Conservation (phyloP, 1,140 invertebrate genomes). For the Heliconius hermathena region DNA sequence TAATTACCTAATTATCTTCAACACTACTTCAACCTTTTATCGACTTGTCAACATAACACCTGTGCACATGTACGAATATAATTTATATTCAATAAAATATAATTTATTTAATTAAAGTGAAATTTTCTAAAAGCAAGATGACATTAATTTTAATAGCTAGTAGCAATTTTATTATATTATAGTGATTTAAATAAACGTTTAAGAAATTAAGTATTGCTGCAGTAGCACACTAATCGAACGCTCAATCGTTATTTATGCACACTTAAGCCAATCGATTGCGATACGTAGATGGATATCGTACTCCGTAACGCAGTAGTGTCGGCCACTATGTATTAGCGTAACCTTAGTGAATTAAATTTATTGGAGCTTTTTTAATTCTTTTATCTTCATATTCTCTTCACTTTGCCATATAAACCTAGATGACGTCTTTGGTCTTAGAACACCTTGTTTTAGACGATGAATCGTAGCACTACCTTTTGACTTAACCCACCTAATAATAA, state of each 20-base stretch:
- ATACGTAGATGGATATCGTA: slow-evolving; percentile 47
- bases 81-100: not conserved
- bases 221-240: slow-evolving; percentile 28
- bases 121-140: not conserved
- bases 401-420: no score
- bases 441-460: no score
- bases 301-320: slow-evolving; percentile 68
- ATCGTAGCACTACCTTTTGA: not conserved
- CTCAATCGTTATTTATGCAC: slow-evolving; percentile 44
- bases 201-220: slow-evolving; percentile 18
- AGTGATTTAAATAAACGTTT: slow-evolving; percentile 27
- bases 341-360: not conserved
- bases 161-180: slow-evolving; percentile 23
- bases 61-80: not conserved
- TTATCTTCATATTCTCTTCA: no score
- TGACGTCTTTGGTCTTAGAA: no score
- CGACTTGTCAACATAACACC: no score
- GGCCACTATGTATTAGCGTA: slow-evolving; percentile 16
- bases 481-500: not conserved
- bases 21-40: no score
- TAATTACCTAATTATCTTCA: no score
- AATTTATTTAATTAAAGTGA: not conserved
- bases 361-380: no score
- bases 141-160: slow-evolving; percentile 12
- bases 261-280: slow-evolving; percentile 38